Evolutionary conservation across 2,113 vertebrate genomes (phyloP).

Genomic region (Sturnira hondurensis): DNA sequence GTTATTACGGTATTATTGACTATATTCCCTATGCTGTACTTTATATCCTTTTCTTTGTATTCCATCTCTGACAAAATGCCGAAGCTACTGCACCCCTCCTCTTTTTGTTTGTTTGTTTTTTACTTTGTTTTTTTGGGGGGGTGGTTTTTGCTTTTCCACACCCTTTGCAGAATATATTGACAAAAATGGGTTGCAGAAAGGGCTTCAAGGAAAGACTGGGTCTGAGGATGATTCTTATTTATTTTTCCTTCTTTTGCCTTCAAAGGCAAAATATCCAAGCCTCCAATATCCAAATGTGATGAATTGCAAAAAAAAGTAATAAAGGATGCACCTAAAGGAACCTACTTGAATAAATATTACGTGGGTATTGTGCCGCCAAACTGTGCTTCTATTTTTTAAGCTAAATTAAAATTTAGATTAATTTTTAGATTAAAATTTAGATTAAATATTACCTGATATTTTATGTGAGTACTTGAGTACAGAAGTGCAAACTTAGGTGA

Average conservation of each 20-base stretch:
- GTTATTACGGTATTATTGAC: background rate
- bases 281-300: background rate
- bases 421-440: too few species aligned
- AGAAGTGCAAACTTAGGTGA: background rate
- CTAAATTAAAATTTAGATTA: background rate
- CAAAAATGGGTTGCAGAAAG: background rate
- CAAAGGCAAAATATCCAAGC: background rate
- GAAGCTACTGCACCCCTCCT: accelerated
- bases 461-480: background rate
- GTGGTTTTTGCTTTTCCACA: background rate
- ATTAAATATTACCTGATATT: background rate
- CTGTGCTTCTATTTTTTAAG: background rate
- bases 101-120: too few species aligned
- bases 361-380: background rate
- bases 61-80: background rate
- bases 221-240: background rate
- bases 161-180: background rate
- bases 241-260: background rate
- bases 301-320: background rate
- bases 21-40: background rate
- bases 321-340: background rate
- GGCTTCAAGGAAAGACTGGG: background rate
- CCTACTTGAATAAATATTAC: background rate
- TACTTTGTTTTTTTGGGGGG: background rate
- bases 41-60: background rate